Evolutionary conservation across 1,140 invertebrate species (phyloP), one percentile per base, ranked within the genome.

Genomic region (Leptopilina clavipes): DNA sequence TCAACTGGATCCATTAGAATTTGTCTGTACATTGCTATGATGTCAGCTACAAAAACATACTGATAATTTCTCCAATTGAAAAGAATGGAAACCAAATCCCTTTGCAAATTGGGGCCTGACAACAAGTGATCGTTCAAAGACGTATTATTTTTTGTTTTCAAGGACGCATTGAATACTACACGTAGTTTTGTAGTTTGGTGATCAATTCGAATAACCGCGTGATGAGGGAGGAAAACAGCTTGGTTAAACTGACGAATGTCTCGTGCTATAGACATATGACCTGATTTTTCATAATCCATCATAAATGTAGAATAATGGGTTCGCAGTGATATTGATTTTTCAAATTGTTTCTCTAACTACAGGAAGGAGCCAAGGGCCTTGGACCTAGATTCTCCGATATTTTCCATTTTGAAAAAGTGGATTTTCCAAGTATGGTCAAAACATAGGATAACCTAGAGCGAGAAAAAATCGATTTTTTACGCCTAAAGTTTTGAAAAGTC

Each of bases 261-360:
- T 10, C 19, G 52, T 31, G 82, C 71, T 2, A 37, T 7, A 18
- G 14, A 59, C 84, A 85, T 86, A 45, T 85, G 83, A 40, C 78
- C 78, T 11, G 81, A 45, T 0, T 11, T 1, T 75, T 75, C 70
- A 70, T 86, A 86, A 45, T 80, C 80, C 8, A 17, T 17, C 79
- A 85, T 83, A 56, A 86, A 85, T 11, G 78, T 73, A 17, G 31
- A 18, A 56, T 86, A 85, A 17, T 65, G 71, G 8, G 71, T 12
- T 17, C 59, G 44, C 14, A 83, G 72, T 22, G 70, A 17, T 1
- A 14, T 44, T 52, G 22, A 44, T 44, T 44, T 44, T 44, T 44
- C 43, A 44, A 44, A 44, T 12, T 44, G 43, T 44, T 44, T 44
- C 10, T 44, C 43, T 44, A 44, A 9, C 11, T 9, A 1, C 43